These are phyloP conservation scores for Aradus depressus DNA, from an alignment of 2,888 invertebrate genomes.

Conservation along the genomic window DNA sequence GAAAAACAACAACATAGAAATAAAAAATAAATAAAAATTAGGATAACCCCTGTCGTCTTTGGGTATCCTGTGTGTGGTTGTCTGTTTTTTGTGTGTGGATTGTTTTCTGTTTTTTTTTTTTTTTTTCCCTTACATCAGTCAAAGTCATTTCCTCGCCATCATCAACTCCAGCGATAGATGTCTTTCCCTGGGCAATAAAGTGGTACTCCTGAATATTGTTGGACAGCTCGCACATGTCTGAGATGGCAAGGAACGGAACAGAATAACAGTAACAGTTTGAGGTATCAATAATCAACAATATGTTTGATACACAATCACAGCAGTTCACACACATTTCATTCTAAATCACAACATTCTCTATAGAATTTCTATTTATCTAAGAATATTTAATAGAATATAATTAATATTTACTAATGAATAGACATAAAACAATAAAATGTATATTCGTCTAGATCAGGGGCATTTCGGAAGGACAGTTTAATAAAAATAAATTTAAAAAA, in stretches of 20 bases:
- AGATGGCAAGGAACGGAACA: neutral
- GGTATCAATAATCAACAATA: neutral
- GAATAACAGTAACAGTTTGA: slow-evolving; percentile 3
- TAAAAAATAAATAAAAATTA: neutral
- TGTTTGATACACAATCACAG: neutral
- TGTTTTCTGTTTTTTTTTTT: slow-evolving; percentile 1
- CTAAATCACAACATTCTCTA: neutral
- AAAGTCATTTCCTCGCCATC: slow-evolving; percentile 75
- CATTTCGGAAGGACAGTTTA: too few relatives aligned
- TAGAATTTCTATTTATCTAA: neutral
- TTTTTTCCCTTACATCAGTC: slow-evolving; percentile 60
- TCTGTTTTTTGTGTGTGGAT: neutral
- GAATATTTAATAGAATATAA: neutral
- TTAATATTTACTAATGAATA: neutral
- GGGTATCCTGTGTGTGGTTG: neutral
- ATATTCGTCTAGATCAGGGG: too few relatives aligned
- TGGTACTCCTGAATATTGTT: slow-evolving; percentile 56
- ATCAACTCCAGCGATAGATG: slow-evolving; percentile 80
- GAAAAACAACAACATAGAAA: neutral
- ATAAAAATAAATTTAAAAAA: too few relatives aligned
- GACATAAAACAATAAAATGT: too few relatives aligned
- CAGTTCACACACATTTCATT: neutral
- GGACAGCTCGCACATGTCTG: slow-evolving; percentile 47
- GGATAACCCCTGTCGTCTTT: neutral
- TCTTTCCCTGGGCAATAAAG: slow-evolving; percentile 89